Percentiles rank a stretch among this genome's conserved stretches.
Evolutionary conservation across 2,113 vertebrate species (phyloP).

Genomic region (Parotia lawesii): DNA sequence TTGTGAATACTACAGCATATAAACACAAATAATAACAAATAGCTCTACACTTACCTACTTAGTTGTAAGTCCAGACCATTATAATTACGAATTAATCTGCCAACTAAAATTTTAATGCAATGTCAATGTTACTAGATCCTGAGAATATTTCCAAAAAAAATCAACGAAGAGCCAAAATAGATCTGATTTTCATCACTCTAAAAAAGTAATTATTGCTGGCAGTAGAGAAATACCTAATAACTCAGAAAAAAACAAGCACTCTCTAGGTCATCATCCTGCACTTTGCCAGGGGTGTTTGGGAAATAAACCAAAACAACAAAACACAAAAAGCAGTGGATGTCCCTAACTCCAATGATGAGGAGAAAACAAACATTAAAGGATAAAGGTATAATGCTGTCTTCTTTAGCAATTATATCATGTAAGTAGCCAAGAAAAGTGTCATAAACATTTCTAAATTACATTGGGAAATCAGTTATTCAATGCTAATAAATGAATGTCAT

Average conservation of each 20-base stretch:
- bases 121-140: background rate
- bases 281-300: background rate
- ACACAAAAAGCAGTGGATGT: background rate
- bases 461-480: background rate
- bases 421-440: background rate
- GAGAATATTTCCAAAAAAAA: background rate
- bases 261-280: background rate
- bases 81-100: background rate
- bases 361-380: background rate
- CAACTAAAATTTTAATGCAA: background rate
- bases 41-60: background rate
- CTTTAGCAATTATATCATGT: background rate
- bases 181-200: background rate
- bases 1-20: background rate
- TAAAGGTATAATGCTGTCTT: background rate
- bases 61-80: background rate
- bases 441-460: background rate
- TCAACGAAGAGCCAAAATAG: background rate
- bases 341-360: background rate
- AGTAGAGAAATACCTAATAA: background rate
- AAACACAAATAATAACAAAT: background rate
- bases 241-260: background rate
- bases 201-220: background rate
- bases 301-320: background rate
- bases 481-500: background rate